phyloP scores from a whole-genome alignment of 2,888 invertebrate genomes.

The Chydorus sphaericus region DNA sequence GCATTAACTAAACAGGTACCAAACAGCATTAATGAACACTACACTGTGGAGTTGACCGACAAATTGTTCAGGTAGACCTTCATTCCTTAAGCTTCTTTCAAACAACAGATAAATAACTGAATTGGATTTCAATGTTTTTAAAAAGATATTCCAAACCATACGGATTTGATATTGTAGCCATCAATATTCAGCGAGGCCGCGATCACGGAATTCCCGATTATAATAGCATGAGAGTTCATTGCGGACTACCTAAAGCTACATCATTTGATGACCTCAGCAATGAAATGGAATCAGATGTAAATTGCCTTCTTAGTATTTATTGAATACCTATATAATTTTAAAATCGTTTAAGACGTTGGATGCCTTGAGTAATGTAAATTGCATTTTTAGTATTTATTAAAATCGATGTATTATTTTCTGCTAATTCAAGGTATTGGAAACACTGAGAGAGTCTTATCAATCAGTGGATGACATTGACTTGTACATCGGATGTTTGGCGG shows the following conservation, averaged over 20 bases:
- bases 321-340: background rate
- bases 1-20: background rate
- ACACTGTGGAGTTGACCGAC: background rate
- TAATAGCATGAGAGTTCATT: slow-evolving; percentile 24
- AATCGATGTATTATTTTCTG: background rate
- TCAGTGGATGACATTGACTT: slow-evolving; percentile 21
- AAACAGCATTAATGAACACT: background rate
- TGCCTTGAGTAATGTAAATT: too few species aligned
- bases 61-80: background rate
- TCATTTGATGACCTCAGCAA: slow-evolving; percentile 19
- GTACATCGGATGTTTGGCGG: slow-evolving; percentile 21
- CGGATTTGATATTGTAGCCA: slow-evolving; percentile 22
- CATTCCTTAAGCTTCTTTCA: background rate
- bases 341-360: too few species aligned
- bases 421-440: slow-evolving; percentile 16
- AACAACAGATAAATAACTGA: background rate
- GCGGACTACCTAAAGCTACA: slow-evolving; percentile 22
- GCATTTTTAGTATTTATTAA: background rate
- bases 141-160: slow-evolving; percentile 18
- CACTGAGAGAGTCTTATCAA: slow-evolving; percentile 15
- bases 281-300: slow-evolving; percentile 15
- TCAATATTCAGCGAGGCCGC: slow-evolving; percentile 23
- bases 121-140: too few species aligned
- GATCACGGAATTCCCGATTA: slow-evolving; percentile 23
- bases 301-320: background rate